Evolutionary conservation across 2,888 invertebrate species (phyloP).

Genomic region (Caenorhabditis virilis): DNA sequence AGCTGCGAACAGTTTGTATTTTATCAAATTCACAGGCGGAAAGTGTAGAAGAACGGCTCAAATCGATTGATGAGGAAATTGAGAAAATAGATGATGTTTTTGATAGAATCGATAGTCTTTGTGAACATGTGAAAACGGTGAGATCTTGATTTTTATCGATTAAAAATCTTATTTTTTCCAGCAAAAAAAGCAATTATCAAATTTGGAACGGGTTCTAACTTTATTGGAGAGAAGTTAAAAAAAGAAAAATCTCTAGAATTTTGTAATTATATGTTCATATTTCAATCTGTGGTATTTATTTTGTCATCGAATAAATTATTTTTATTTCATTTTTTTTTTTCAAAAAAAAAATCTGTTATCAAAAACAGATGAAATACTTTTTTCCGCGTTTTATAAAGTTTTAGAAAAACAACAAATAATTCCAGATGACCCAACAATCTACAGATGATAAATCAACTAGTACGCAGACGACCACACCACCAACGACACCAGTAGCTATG

Average conservation of each 20-base stretch:
- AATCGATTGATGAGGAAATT: slow-evolving; percentile 5
- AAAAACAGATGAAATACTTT: too few relatives aligned
- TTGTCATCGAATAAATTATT: neutral
- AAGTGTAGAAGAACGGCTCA: slow-evolving; percentile 9
- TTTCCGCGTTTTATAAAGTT: too few relatives aligned
- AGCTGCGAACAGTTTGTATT: slow-evolving; percentile 22
- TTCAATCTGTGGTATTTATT: neutral
- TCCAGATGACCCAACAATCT: slow-evolving; percentile 25
- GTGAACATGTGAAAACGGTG: neutral
- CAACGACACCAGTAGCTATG: slow-evolving; percentile 27
- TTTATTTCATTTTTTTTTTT: neutral
- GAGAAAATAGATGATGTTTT: slow-evolving; percentile 10
- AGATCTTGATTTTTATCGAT: neutral
- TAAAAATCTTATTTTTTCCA: slow-evolving; percentile 5
- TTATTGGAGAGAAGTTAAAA: neutral
- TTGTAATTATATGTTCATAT: neutral
- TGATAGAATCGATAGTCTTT: slow-evolving; percentile 11
- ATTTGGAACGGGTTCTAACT: slow-evolving; percentile 15
- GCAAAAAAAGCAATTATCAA: slow-evolving; percentile 11
- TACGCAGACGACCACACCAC: slow-evolving; percentile 21
- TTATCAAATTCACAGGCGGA: slow-evolving; percentile 14
- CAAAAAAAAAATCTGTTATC: too few relatives aligned
- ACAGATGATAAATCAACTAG: slow-evolving; percentile 7
- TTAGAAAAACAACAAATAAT: too few relatives aligned
- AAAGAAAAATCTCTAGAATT: neutral